Evolutionary conservation across 2,797 vertebrate species (phyloP), one percentile per base, ranked within the genome.

Genomic region (Austrolebias charrua): DNA sequence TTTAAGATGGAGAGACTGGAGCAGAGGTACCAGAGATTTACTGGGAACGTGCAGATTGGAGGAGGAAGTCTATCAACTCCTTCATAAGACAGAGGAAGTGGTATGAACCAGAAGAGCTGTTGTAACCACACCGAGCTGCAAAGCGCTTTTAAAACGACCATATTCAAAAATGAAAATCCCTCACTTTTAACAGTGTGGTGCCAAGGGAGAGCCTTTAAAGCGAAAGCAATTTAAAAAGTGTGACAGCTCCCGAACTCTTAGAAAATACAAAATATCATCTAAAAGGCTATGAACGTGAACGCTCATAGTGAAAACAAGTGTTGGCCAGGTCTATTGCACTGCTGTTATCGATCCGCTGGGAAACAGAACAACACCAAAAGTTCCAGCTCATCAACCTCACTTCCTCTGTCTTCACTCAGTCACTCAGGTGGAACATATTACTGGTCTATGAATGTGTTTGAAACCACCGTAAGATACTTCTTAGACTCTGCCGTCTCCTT

Each of bases 381-480:
- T 90, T 92, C 86, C 76, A 78, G 78, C 88, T 90, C 86, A 89
- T 86, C 78, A 71, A 78, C 79, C 66, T 79, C 71, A 72, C 79
- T 79, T 83, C 80, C 73, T 74, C 84, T 75, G 55, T 71, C 71
- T 69, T 77, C 65, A 70, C 65, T 58, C 63, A 71, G 50, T 70
- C 75, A 59, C 72, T 78, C 69, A 80, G 69, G 58, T 81, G 82
- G 81, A 86, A 86, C 83, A 52, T 46, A 69, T 75, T 66, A 69
- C 29, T 12, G 51, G 46, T 46, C 28, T 46, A 57, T 24, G n/a
- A 42, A 19, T 44, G 35, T 70, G 74, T 63, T 42, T 49, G 43
- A 51, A 50, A 68, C 16, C 38, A 13, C 56, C 56, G 55, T 29
- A 40, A 44, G 49, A 54, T 19, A n/a, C 19, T 51, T 53, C 57